Evolutionary conservation across 2,888 invertebrate species (phyloP).

Genomic region (Cosmia pyralina): DNA sequence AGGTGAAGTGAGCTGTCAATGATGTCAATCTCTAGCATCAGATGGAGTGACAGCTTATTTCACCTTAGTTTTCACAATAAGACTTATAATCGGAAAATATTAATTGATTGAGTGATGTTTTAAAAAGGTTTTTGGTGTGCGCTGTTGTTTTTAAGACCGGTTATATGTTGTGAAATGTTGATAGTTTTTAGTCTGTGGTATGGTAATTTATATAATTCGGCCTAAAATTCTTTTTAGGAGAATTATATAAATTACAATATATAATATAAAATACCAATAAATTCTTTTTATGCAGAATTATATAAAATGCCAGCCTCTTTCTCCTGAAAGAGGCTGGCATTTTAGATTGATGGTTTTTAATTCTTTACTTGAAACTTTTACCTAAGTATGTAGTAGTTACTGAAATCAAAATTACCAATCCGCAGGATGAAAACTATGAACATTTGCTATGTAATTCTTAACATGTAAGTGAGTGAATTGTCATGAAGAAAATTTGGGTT

Average conservation of each 20-base stretch:
- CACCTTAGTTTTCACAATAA: background rate
- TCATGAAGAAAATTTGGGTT: background rate
- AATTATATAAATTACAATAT: too few relatives aligned
- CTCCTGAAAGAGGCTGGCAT: too few relatives aligned
- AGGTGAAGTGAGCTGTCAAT: too few relatives aligned
- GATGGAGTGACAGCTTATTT: too few relatives aligned
- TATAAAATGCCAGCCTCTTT: too few relatives aligned
- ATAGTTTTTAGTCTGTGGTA: background rate
- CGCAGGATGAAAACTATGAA: background rate
- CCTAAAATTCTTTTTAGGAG: too few relatives aligned
- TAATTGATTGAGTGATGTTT: constrained; percentile 29
- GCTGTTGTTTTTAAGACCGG: constrained; percentile 17
- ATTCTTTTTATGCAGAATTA: too few relatives aligned
- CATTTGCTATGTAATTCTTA: background rate
- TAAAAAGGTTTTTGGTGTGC: constrained; percentile 23
- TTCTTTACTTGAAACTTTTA: background rate
- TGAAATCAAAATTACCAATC: background rate
- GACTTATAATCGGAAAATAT: background rate
- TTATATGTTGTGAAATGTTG: constrained; percentile 6
- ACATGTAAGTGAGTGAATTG: background rate
- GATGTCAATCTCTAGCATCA: too few relatives aligned
- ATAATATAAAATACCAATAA: too few relatives aligned
- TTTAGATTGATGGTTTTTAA: background rate
- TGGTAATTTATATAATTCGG: background rate
- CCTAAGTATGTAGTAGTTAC: background rate